Conservation (phyloP, 2,888 invertebrate genomes). For the Oxystoma pomonae region DNA sequence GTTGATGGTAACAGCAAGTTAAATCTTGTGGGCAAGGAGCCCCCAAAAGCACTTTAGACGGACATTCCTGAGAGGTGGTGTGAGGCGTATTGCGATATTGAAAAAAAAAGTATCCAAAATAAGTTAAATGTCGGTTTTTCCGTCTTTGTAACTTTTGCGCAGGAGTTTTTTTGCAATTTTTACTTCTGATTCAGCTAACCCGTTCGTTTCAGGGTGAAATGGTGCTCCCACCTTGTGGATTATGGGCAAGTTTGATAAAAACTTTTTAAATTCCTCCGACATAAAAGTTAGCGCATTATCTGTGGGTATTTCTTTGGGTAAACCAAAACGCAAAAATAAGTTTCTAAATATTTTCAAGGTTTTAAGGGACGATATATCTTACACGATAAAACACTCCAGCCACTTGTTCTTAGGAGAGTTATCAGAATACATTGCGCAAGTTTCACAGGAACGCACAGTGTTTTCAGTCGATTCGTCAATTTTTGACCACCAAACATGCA, state of each 20-base stretch:
- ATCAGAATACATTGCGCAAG: constrained; percentile 3
- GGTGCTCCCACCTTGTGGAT: constrained; percentile 10
- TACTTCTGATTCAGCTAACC: constrained; percentile 8
- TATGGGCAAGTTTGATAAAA: constrained; percentile 5
- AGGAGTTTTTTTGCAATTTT: constrained; percentile 4
- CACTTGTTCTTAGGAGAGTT: constrained; percentile 7
- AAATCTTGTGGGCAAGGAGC: constrained; percentile 9
- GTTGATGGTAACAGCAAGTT: constrained; percentile 8
- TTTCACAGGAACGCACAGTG: background rate
- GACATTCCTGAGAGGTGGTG: constrained; percentile 11
- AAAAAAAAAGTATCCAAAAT: no score
- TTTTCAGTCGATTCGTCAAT: constrained; percentile 6
- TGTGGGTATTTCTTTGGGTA: background rate
- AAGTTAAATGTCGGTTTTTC: no score
- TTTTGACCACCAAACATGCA: constrained; percentile 5
- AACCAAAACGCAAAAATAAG: background rate
- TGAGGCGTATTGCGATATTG: constrained; percentile 10
- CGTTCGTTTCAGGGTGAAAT: constrained; percentile 4
- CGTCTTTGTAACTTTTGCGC: constrained; percentile 2
- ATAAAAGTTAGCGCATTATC: constrained; percentile 7
- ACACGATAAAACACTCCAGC: constrained; percentile 8
- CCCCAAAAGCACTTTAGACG: constrained; percentile 9
- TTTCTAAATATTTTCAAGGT: background rate
- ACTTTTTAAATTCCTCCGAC: constrained; percentile 8
- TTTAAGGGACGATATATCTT: background rate